These are phyloP conservation scores for Zygaena filipendulae DNA, from an alignment of 2,888 invertebrate species.

Conservation along the genomic window DNA sequence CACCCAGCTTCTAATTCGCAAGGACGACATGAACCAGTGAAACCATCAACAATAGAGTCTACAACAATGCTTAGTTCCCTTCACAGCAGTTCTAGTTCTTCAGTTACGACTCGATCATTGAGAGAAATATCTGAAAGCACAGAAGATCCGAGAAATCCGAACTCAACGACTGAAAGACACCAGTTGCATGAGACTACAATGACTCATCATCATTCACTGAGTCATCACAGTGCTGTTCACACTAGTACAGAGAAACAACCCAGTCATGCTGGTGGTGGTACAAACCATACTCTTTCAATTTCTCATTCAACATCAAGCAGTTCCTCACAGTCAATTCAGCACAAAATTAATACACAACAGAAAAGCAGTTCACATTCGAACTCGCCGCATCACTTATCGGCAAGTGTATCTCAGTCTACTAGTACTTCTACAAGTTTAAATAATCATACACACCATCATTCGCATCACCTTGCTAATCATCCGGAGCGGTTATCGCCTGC, in stretches of 20 bases:
- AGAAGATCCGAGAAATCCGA: constrained; percentile 56
- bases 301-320: constrained; percentile 76
- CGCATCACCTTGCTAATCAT: constrained; percentile 70
- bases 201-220: constrained; percentile 74
- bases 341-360: constrained; percentile 68
- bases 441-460: constrained; percentile 75
- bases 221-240: constrained; percentile 73
- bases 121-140: constrained; percentile 70
- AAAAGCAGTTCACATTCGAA: constrained; percentile 54
- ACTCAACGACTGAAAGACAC: constrained; percentile 66
- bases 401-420: constrained; percentile 64
- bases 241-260: constrained; percentile 73
- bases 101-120: constrained; percentile 74
- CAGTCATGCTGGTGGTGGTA: constrained; percentile 56
- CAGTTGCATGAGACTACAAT: constrained; percentile 73
- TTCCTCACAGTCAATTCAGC: constrained; percentile 73
- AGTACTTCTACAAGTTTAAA: constrained; percentile 65
- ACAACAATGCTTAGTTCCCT: constrained; percentile 76
- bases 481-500: constrained; percentile 75
- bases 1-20: constrained; percentile 56
- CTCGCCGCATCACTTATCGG: constrained; percentile 65
- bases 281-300: constrained; percentile 72
- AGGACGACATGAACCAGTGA: constrained; percentile 58
- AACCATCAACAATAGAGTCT: constrained; percentile 68
- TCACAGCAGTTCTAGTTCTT: constrained; percentile 78